Conservation (phyloP, 2,797 vertebrate genomes). For the Sebastes umbrosus region DNA sequence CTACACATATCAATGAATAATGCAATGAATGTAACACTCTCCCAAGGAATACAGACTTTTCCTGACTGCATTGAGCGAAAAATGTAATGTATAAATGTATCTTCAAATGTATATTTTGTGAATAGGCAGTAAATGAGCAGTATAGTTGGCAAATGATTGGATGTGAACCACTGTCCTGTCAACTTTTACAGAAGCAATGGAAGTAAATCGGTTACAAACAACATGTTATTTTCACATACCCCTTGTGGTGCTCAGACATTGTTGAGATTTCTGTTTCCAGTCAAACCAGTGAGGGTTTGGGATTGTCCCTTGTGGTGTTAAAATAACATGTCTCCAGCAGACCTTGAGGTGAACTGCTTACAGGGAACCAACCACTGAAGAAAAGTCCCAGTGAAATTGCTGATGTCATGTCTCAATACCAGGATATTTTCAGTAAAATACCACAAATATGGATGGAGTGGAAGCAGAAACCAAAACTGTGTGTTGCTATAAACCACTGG, state of each 20-base stretch:
- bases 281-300: neutral
- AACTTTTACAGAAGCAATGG: neutral
- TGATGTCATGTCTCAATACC: neutral
- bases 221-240: neutral
- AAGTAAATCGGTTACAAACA: neutral
- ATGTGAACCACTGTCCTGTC: neutral
- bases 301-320: neutral
- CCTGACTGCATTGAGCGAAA: neutral
- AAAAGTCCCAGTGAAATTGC: neutral
- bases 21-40: neutral
- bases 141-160: neutral
- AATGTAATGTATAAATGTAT: neutral
- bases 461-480: neutral
- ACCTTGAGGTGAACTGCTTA: neutral
- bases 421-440: neutral
- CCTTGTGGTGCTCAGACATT: neutral
- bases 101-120: neutral
- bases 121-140: neutral
- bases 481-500: neutral
- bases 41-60: neutral
- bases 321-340: neutral
- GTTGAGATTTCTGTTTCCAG: neutral
- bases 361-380: neutral
- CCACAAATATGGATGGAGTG: neutral
- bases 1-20: too few species aligned